A percentile compares a stretch with the other conserved stretches of the same genome.
These are phyloP conservation scores for Eurystomus gularis DNA, from an alignment of 2,113 vertebrate species.

Conservation along the genomic window DNA sequence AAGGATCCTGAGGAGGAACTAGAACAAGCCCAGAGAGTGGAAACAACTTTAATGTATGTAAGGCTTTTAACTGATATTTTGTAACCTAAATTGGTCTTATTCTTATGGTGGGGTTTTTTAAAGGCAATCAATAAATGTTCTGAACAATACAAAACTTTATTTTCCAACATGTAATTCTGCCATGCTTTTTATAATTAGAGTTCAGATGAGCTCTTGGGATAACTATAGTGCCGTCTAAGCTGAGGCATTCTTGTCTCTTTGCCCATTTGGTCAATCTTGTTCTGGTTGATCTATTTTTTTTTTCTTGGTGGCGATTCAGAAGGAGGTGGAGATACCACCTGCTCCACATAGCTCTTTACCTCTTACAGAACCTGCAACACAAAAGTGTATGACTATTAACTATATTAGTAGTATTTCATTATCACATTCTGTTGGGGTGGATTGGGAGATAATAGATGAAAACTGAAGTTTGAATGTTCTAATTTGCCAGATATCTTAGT, in stretches of 20 bases:
- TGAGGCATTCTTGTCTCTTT: neutral
- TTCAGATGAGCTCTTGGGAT: neutral
- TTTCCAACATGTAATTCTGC: neutral
- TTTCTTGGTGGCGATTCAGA: neutral
- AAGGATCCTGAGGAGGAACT: slow-evolving; percentile 91
- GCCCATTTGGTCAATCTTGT: neutral
- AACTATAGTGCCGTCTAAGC: neutral
- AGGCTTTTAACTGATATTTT: neutral
- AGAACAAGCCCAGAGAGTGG: slow-evolving; percentile 82
- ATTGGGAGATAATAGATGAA: neutral
- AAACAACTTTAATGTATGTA: slow-evolving; percentile 85
- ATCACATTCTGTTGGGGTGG: neutral
- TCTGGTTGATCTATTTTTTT: neutral
- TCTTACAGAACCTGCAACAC: neutral
- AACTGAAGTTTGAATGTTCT: neutral
- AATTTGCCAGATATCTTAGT: neutral
- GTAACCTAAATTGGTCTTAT: neutral
- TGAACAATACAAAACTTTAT: neutral
- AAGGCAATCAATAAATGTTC: neutral
- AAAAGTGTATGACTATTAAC: neutral
- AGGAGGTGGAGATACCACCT: neutral
- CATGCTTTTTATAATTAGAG: neutral
- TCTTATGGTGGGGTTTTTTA: neutral
- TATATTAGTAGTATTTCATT: neutral
- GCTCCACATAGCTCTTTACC: neutral